Conservation (phyloP, 1,140 invertebrate genomes). For the Psix sp. region DNA sequence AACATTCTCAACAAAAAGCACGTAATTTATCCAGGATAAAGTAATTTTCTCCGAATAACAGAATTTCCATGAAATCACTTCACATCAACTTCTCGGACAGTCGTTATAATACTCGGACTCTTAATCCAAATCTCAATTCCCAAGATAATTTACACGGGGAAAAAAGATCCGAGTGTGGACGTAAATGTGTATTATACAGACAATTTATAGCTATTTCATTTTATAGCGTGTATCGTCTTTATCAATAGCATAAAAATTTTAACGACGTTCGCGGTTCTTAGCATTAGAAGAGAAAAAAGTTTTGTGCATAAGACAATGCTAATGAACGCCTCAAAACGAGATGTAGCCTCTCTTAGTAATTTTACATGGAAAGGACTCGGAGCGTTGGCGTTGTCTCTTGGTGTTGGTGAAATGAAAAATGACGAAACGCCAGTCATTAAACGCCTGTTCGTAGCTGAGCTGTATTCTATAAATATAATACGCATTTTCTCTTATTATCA, state of each 20-base stretch:
- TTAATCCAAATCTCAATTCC: slow-evolving; percentile 47
- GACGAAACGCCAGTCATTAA: slow-evolving; percentile 56
- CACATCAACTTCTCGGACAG: slow-evolving; percentile 24
- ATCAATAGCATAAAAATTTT: slow-evolving; percentile 33
- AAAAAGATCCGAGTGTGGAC: not conserved
- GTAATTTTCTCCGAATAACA: slow-evolving; percentile 25
- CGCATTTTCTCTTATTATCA: slow-evolving; percentile 49
- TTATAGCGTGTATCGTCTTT: slow-evolving; percentile 7
- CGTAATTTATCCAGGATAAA: slow-evolving; percentile 29
- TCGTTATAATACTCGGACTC: slow-evolving; percentile 27
- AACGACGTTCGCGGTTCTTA: slow-evolving; percentile 10
- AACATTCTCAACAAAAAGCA: slow-evolving; percentile 22
- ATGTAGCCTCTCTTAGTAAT: slow-evolving; percentile 44
- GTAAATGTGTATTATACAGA: slow-evolving; percentile 6
- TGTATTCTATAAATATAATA: slow-evolving; percentile 35
- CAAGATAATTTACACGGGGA: slow-evolving; percentile 25
- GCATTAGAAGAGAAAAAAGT: slow-evolving; percentile 8
- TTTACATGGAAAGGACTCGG: slow-evolving; percentile 42
- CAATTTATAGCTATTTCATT: slow-evolving; percentile 28
- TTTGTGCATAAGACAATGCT: slow-evolving; percentile 42
- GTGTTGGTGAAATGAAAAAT: slow-evolving; percentile 54
- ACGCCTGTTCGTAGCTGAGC: slow-evolving; percentile 41
- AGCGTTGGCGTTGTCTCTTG: slow-evolving; percentile 54
- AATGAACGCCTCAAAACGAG: slow-evolving; percentile 36
- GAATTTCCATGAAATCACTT: slow-evolving; percentile 40